A percentile compares a stretch with the other conserved stretches of the same genome.
phyloP scores from a whole-genome alignment of 2,888 invertebrate species.

The Prosapia bicincta region DNA sequence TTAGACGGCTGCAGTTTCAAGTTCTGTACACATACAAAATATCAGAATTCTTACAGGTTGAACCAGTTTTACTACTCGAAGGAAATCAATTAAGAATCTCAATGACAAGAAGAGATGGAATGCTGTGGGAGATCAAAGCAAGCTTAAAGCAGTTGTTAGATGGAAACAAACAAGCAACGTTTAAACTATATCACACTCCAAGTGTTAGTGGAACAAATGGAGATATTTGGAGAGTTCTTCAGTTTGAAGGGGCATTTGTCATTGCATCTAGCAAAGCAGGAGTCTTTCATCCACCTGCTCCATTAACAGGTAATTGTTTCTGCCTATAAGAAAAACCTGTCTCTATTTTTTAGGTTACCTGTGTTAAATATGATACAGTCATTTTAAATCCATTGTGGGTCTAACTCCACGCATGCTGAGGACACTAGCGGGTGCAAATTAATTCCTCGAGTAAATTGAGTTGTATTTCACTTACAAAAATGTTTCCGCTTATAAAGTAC shows the following conservation, averaged over 20 bases:
- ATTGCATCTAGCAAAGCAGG: slow-evolving; percentile 40
- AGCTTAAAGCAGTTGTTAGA: slow-evolving; percentile 35
- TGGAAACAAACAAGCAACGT: slow-evolving; percentile 38
- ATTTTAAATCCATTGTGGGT: too few relatives aligned
- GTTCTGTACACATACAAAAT: too few relatives aligned
- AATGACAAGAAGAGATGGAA: slow-evolving; percentile 37
- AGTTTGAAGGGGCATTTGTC: slow-evolving; percentile 40
- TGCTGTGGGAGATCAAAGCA: slow-evolving; percentile 39
- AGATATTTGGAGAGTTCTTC: slow-evolving; percentile 40
- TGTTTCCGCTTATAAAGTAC: too few relatives aligned
- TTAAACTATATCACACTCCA: slow-evolving; percentile 38
- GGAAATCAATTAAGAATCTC: slow-evolving; percentile 35
- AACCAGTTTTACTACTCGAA: slow-evolving; percentile 37
- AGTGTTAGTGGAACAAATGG: slow-evolving; percentile 32
- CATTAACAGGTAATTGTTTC: slow-evolving; percentile 30
- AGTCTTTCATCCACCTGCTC: slow-evolving; percentile 38
- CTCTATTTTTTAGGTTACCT: too few relatives aligned
- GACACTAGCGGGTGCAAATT: too few relatives aligned
- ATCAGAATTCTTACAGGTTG: slow-evolving; percentile 39
- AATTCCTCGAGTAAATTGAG: too few relatives aligned
- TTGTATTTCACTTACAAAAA: too few relatives aligned
- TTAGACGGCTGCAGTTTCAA: too few relatives aligned
- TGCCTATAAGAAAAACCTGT: too few relatives aligned
- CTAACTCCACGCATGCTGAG: too few relatives aligned
- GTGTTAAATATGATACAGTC: too few relatives aligned